Evolutionary conservation across 2,113 vertebrate species (phyloP).

Genomic region (Hippocampus barbouri): DNA sequence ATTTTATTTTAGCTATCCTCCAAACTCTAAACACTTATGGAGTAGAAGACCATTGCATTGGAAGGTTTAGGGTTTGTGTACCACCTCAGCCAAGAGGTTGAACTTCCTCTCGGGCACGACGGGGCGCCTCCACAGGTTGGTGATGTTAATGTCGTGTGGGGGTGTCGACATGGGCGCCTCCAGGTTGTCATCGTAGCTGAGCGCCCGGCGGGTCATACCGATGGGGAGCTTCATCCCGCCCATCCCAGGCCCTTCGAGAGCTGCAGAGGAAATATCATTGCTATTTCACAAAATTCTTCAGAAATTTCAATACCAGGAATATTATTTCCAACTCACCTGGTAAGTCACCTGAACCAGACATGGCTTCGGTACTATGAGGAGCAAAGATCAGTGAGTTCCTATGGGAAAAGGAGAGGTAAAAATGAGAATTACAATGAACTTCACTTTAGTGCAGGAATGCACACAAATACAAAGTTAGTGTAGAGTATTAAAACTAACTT

Average conservation of each 20-base stretch:
- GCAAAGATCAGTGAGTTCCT: slow-evolving; percentile 2
- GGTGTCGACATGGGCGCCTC: slow-evolving; percentile 93
- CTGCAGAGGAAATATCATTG: slow-evolving; percentile 33
- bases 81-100: slow-evolving; percentile 83
- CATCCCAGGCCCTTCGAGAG: slow-evolving; percentile 71
- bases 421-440: not conserved
- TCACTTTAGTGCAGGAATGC: not conserved
- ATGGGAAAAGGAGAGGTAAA: slow-evolving; percentile 17
- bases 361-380: slow-evolving; percentile 24
- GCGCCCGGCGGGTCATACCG: slow-evolving; percentile 85
- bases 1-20: too few relatives aligned
- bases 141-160: slow-evolving; percentile 84
- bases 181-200: slow-evolving; percentile 95
- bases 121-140: slow-evolving; percentile 86
- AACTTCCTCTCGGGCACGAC: slow-evolving; percentile 92
- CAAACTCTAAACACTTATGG: too few relatives aligned
- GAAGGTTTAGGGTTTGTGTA: not conserved
- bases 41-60: not conserved
- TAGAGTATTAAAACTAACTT: not conserved
- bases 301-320: not conserved
- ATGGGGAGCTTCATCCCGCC: slow-evolving; percentile 87
- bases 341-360: slow-evolving; percentile 59
- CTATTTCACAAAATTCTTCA: too few relatives aligned
- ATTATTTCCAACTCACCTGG: slow-evolving; percentile 39
- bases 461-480: not conserved